Base-by-base conservation (phyloP, 92 coral and sea anemone species). In the Porites divaricata region DNA sequence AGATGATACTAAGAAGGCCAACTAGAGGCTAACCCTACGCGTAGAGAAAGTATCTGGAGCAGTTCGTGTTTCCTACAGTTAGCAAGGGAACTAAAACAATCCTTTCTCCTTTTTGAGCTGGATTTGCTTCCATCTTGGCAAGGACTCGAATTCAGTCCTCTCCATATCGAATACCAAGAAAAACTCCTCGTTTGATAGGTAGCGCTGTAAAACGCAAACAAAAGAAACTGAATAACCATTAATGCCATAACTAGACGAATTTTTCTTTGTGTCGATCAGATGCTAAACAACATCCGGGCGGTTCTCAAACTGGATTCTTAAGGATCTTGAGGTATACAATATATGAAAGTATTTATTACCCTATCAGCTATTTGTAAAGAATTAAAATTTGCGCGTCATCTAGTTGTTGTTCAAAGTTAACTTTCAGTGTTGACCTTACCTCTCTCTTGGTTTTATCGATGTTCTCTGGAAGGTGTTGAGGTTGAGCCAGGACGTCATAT, bases 121-220 rank as follows among this genome's bases (percentile, higher is more conserved):
- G 13, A 85, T 53, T 75, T 94, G 94, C 76, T 94, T 92, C 98
- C 98, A 94, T 78, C 90, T 87, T 45, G 95, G 98, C 74, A 86
- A 87, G 9, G 87, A 76, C 22, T 92, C 89, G 69, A 71, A 94
- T 54, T 94, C 98, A 12, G 83, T 81, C 63, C 92, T 85, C 49
- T 93, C 83, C 92, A 94, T 94, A 52, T 89, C 91, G 74, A 94
- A 94, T 56, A 94, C 86, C 78, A 84, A 77, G 85, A 79, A 75
- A 84, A 94, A 94, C 56, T 92, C 98, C 72, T 92, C 93, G 65
- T 94, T 93, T 74, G 93, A 75, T 75, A 94, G 72, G 76, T 87
- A 94, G 50, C 76, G 86, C 98, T 94, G 87, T 5, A 56, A 73
- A 41, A 70, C 6, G 45, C 9, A 17, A 15, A 56, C 52, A 25